Percentiles rank a stretch among this genome's conserved stretches.
Conservation (phyloP, 2,113 vertebrate genomes). For the Microcebus murinus region DNA sequence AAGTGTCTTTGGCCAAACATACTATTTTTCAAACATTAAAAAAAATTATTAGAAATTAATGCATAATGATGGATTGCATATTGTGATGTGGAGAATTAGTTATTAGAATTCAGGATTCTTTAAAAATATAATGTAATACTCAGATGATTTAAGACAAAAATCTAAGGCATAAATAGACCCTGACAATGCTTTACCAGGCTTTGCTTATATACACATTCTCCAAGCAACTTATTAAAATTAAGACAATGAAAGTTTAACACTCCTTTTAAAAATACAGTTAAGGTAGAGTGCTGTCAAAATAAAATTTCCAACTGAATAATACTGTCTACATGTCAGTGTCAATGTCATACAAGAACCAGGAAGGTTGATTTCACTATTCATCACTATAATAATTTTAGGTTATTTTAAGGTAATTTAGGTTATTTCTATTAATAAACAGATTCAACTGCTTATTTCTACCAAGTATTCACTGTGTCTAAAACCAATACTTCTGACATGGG, state of each 20-base stretch:
- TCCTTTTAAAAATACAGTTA: constrained; percentile 32
- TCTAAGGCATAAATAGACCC: background rate
- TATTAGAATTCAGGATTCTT: background rate
- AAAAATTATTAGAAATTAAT: background rate
- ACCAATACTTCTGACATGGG: constrained; percentile 39
- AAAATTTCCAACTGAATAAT: constrained; percentile 73
- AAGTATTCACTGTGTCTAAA: constrained; percentile 15
- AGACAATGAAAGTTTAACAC: constrained; percentile 49
- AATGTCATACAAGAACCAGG: background rate
- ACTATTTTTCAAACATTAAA: background rate
- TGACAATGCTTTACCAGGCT: background rate
- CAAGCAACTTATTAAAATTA: constrained; percentile 45
- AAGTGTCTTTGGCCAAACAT: background rate
- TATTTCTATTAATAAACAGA: constrained; percentile 37
- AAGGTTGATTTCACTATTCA: background rate
- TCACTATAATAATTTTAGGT: background rate
- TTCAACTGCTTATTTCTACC: constrained; percentile 43
- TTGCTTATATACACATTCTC: background rate
- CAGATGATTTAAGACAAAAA: background rate
- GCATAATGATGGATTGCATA: background rate
- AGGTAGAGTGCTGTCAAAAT: constrained; percentile 65
- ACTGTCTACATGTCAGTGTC: background rate
- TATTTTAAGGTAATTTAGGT: constrained; percentile 13
- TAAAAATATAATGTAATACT: constrained; percentile 1
- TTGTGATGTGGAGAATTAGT: background rate